Base-by-base conservation (phyloP, 2,797 vertebrate species). In the Pipistrellus nathusii region DNA sequence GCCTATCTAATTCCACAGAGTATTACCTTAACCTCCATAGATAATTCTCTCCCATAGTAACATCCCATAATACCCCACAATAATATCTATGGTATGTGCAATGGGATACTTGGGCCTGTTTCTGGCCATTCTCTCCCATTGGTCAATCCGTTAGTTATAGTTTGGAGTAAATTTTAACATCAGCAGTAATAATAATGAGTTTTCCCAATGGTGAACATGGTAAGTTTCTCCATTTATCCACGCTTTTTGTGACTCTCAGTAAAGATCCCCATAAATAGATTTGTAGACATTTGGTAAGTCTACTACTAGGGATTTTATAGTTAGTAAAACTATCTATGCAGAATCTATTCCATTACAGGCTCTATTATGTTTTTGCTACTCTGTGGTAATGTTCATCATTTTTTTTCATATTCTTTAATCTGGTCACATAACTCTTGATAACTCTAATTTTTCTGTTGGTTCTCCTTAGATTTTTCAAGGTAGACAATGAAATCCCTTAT, bases 381-480 rank as follows among this genome's bases (percentile, higher is more conserved):
- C 32, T 71, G 7, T 81, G 30, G 14, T 30, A 69, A 48, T 30
- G 18, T 23, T 72, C 27, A 59, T 73, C n/a, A 32, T 55, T 90
- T 82, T 82, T 82, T 82, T 59, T 13, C 82, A 30, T 46, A 75
- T 72, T 85, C 77, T 92, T 91, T 32, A 88, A 90, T 75, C 53
- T 90, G 32, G 15, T 32, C 14, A 77, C 30, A 38, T 38, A 38
- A 38, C 38, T 38, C 30, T 38, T 20, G 32, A 66, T 41, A 82
- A 90, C 57, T 77, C 44, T 20, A 48, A 55, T 30, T 75, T 84
- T 75, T 84, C 30, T 75, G 18, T 8, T 44, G n/a, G 15, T 57
- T 90, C 30, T 32, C 15, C 41, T 81, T 35, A 73, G 23, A 68
- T 85, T 85, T 85, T 82, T 86, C 55, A 68, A 82, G 10, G 6